phyloP scores from a whole-genome alignment of 2,113 vertebrate species.

The Gopherus flavomarginatus region DNA sequence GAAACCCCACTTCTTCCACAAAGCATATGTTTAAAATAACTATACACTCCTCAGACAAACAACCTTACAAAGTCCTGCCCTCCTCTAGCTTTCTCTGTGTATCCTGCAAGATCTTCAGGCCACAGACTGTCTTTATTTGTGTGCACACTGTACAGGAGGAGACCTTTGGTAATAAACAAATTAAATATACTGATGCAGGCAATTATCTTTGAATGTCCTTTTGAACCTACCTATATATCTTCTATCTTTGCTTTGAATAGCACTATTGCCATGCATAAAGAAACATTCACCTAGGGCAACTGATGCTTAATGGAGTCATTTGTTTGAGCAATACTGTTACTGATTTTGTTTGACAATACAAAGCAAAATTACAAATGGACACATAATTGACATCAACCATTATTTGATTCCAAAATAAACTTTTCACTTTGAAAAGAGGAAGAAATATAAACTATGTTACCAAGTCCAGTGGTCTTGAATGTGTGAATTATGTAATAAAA shows the following conservation, averaged over 20 bases:
- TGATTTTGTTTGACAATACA: accelerated
- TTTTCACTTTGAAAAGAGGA: neutral
- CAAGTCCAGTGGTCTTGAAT: neutral
- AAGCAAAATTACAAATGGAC: neutral
- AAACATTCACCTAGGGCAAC: neutral
- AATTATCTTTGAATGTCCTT: neutral
- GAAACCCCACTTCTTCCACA: neutral
- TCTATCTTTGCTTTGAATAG: neutral
- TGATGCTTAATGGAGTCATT: conserved; percentile 2
- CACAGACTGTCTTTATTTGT: too few species aligned
- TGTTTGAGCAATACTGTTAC: neutral
- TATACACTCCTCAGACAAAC: neutral
- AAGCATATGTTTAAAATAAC: neutral
- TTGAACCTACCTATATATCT: neutral
- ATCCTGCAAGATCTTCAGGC: neutral
- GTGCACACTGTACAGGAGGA: too few species aligned
- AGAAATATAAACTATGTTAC: neutral
- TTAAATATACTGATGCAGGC: neutral
- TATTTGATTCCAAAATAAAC: neutral
- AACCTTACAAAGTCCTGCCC: neutral
- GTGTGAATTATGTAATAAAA: neutral
- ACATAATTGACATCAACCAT: neutral
- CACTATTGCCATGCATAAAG: neutral
- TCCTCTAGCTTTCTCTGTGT: accelerated
- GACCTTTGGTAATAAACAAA: too few species aligned